These are phyloP conservation scores for Mycteria americana DNA, from an alignment of 2,797 vertebrate species.

Conservation along the genomic window DNA sequence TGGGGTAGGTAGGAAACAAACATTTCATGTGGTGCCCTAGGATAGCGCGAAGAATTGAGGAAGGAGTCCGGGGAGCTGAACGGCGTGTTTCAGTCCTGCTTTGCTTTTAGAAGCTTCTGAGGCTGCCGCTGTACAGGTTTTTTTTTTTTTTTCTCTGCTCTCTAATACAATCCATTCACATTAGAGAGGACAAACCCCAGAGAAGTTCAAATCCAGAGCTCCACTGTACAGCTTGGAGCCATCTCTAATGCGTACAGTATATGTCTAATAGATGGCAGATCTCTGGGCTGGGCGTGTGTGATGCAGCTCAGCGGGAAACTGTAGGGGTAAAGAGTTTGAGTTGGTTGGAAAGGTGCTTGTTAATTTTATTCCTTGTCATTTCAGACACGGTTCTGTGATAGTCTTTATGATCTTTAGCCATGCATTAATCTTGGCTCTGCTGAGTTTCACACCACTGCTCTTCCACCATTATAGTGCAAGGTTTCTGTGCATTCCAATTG, in stretches of 20 bases:
- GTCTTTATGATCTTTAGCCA: conserved; percentile 7
- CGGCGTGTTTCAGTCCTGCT: rapidly evolving
- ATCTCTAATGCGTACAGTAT: rapidly evolving
- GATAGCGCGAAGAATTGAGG: neutral
- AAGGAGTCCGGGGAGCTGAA: neutral
- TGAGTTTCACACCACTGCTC: conserved; percentile 10
- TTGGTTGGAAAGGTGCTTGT: neutral
- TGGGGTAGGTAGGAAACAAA: neutral
- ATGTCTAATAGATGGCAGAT: neutral
- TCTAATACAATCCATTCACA: neutral
- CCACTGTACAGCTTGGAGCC: neutral
- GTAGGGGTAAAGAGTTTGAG: neutral
- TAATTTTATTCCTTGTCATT: conserved; percentile 40
- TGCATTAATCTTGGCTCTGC: neutral
- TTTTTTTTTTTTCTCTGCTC: neutral
- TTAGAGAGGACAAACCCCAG: neutral
- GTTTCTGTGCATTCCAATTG: conserved; percentile 48
- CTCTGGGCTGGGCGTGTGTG: neutral
- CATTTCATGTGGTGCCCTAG: too few relatives aligned
- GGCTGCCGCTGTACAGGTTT: neutral
- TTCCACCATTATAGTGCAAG: conserved; percentile 1
- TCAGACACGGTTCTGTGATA: neutral
- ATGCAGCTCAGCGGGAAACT: neutral
- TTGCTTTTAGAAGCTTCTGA: neutral
- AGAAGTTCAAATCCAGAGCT: neutral